A percentile compares a stretch with the other conserved stretches of the same genome.
phyloP scores from a whole-genome alignment of 2,797 vertebrate species.

The Columba guinea region DNA sequence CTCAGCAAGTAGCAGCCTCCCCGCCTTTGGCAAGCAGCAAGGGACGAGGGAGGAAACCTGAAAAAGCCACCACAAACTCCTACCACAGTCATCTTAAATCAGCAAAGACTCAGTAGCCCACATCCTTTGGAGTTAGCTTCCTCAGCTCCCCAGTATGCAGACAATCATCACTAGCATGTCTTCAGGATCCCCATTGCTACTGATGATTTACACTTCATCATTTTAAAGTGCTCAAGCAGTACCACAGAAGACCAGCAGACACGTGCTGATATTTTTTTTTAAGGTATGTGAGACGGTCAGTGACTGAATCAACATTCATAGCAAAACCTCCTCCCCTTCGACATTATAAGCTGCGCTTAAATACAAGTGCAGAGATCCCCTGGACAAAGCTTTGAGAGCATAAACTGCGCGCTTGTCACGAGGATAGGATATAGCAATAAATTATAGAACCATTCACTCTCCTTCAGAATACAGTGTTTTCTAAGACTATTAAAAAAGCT shows the following conservation, averaged over 20 bases:
- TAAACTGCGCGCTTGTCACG: not conserved
- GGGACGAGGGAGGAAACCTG: not conserved
- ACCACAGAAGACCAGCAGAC: not conserved
- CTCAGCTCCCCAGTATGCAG: not conserved
- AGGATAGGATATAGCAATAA: not conserved
- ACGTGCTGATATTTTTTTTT: not conserved
- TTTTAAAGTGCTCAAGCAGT: not conserved
- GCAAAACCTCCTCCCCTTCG: not conserved
- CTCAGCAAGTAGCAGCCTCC: not conserved
- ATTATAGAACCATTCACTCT: not conserved
- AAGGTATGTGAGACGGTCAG: not conserved
- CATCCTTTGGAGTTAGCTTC: not conserved
- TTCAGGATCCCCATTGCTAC: not conserved
- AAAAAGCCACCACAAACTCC: not conserved
- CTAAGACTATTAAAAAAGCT: not conserved
- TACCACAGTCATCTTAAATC: not conserved
- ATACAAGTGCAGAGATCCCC: not conserved
- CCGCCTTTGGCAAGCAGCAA: not conserved
- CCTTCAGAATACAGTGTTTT: not conserved
- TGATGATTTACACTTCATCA: not conserved
- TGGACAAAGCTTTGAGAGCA: not conserved
- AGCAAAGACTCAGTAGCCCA: not conserved
- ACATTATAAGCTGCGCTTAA: not conserved
- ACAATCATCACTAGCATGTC: not conserved
- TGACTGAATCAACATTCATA: not conserved